Evolutionary conservation across 64 coral and sea anemone species (phyloP), one percentile per base, ranked within the genome.

Genomic region (Dendronephthya gigantea): DNA sequence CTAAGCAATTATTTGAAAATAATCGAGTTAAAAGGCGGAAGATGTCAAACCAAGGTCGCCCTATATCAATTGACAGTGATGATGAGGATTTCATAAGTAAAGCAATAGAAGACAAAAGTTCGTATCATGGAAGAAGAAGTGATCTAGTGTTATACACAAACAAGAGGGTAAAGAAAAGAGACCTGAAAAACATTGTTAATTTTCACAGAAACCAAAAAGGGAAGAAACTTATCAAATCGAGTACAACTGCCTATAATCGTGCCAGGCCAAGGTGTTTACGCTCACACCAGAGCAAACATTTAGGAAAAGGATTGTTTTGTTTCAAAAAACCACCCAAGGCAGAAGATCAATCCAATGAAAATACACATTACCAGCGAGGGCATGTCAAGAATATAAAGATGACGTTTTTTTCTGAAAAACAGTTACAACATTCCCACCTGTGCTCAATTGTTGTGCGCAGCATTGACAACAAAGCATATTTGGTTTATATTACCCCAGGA

Each of bases 341-440:
- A 12, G 89, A 90, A 82, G 89, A 90, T 40, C 32, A 35, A 34
- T 83, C 76, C 45, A 90, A 83, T 28, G 89, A 85, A 74, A 56
- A 41, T 10, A 90, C 89, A 37, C 89, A 90, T 76, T 83, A 90
- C 35, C 89, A 90, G 50, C 14, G 70, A 17, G 89, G 83, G 19
- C 83, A 82, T 37, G 89, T 90, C 13, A 85, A 49, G 74, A 90
- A 90, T 56, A 30, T 30, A 22, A 66, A 66, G 58, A 22, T 66
- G 58, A 45, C n/a, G n/a, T n/a, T n/a, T n/a, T 66, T 15, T 66
- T 66, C 58, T 66, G 58, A 66, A 66, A 66, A 15, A n/a, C 58
- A 66, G 29, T n/a, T n/a, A 66, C 19, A 66, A 30, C 58, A 66
- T 66, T 45, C 41, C 41, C 41, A 45, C 41, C 11, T 45, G 41